Conservation (phyloP, 2,888 invertebrate species). For the Heptascelio sp. region DNA sequence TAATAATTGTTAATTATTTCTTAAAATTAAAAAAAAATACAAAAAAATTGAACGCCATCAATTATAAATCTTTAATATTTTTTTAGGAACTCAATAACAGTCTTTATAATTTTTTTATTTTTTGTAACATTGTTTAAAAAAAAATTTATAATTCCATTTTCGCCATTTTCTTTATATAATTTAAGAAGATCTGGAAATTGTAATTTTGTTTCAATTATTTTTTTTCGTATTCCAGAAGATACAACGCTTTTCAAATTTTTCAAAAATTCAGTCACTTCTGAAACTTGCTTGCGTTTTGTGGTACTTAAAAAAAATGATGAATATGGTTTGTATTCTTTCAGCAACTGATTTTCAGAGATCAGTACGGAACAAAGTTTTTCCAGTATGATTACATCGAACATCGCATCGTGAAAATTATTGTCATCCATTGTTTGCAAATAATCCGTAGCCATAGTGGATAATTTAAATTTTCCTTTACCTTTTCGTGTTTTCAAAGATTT, state of each 20-base stretch:
- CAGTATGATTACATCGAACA: not conserved
- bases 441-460: conserved; percentile 2
- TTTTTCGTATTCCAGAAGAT: too few species aligned
- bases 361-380: not conserved
- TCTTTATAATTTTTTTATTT: not conserved
- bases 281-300: too few species aligned
- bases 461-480: conserved; percentile 22
- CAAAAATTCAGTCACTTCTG: too few species aligned
- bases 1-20: not conserved
- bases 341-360: too few species aligned
- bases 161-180: too few species aligned
- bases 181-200: too few species aligned
- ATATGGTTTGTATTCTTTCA: too few species aligned
- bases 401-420: conserved; percentile 4
- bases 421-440: conserved; percentile 1
- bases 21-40: not conserved
- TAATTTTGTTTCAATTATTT: too few species aligned
- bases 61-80: not conserved
- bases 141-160: too few species aligned
- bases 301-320: too few species aligned
- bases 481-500: conserved; percentile 8
- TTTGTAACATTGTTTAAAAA: not conserved
- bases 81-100: not conserved
- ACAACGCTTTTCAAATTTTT: too few species aligned
- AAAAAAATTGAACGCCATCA: not conserved